Conservation (phyloP, 2,113 vertebrate species). For the Tragulus kanchil region DNA sequence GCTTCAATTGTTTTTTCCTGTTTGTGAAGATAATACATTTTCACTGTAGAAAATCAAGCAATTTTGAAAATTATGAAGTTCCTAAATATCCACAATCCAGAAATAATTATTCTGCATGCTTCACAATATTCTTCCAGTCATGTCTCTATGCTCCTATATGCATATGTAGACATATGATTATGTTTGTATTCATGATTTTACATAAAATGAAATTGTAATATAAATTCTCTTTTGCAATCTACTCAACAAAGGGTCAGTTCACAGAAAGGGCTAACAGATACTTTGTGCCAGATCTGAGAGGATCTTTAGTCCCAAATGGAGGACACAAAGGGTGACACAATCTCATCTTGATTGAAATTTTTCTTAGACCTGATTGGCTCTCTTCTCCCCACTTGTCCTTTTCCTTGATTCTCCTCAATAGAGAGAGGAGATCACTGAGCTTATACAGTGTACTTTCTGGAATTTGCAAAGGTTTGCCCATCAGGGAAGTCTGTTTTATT, state of each 20-base stretch:
- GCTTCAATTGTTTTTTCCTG: background rate
- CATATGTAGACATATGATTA: background rate
- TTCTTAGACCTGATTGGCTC: background rate
- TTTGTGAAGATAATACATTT: constrained; percentile 45
- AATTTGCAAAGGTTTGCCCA: background rate
- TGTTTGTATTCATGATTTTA: constrained; percentile 18
- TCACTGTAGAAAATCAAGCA: constrained; percentile 40
- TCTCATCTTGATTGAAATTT: background rate
- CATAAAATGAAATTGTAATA: constrained; percentile 20
- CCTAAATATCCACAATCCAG: background rate
- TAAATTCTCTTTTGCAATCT: background rate
- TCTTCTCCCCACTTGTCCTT: background rate
- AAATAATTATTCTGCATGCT: background rate
- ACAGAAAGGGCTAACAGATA: constrained; percentile 27
- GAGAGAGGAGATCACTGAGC: background rate
- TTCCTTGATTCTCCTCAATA: background rate
- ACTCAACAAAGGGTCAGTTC: background rate
- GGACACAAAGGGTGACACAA: background rate
- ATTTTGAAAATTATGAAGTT: background rate
- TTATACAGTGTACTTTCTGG: background rate
- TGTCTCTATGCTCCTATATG: background rate
- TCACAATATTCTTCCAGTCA: background rate
- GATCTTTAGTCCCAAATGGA: background rate
- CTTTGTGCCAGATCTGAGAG: background rate
- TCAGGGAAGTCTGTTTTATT: background rate